phyloP scores from a whole-genome alignment of 2,113 vertebrate species.

The Phyllopteryx taeniolatus region DNA sequence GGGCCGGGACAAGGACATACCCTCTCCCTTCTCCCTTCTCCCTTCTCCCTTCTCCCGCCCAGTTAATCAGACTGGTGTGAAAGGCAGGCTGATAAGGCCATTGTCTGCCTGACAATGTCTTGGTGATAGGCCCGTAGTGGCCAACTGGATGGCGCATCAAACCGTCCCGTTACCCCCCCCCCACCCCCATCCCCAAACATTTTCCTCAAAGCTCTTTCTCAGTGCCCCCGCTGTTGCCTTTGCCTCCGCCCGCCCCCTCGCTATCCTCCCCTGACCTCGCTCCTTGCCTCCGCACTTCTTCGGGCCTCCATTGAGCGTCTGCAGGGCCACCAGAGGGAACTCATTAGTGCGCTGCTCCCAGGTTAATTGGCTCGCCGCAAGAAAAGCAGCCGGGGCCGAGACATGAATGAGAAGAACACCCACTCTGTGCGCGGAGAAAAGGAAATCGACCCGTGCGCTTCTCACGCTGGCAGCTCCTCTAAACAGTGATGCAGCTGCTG shows the following conservation, averaged over 20 bases:
- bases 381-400: slow-evolving; percentile 64
- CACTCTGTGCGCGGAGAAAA: slow-evolving; percentile 66
- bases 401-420: slow-evolving; percentile 69
- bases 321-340: slow-evolving; percentile 77
- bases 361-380: slow-evolving; percentile 78
- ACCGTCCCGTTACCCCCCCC: slow-evolving; percentile 54
- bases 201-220: slow-evolving; percentile 50
- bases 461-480: slow-evolving; percentile 69
- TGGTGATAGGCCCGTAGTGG: slow-evolving; percentile 82
- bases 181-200: slow-evolving; percentile 40
- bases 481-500: slow-evolving; percentile 70
- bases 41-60: slow-evolving; percentile 82
- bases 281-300: slow-evolving; percentile 46
- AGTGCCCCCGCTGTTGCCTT: slow-evolving; percentile 41
- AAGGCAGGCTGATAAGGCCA: slow-evolving; percentile 89
- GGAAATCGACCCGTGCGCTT: slow-evolving; percentile 76
- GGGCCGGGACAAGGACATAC: slow-evolving; percentile 83
- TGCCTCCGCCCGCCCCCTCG: slow-evolving; percentile 37
- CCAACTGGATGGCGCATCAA: slow-evolving; percentile 70
- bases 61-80: slow-evolving; percentile 93
- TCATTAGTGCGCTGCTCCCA: slow-evolving; percentile 80
- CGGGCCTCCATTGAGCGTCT: slow-evolving; percentile 59
- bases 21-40: slow-evolving; percentile 80
- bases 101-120: slow-evolving; percentile 90
- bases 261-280: slow-evolving; percentile 55